Conservation (phyloP, 2,888 invertebrate genomes). For the Ichneumoninae sp. region DNA sequence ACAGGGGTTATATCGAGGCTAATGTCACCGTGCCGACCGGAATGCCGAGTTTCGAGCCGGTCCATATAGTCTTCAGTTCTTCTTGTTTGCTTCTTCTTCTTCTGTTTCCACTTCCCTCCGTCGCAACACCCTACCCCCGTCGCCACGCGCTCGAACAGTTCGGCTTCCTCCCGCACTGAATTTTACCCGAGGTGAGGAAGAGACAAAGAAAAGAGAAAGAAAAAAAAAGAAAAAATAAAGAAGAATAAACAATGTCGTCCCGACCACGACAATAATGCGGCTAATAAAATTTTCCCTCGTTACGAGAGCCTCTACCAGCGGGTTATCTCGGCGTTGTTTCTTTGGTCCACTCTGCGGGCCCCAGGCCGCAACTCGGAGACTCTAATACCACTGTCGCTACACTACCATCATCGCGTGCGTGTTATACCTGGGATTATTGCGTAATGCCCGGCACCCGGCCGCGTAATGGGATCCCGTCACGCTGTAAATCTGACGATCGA, state of each 20-base stretch:
- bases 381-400: slow-evolving; percentile 47
- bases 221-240: not conserved
- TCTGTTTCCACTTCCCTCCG: slow-evolving; percentile 17
- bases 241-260: slow-evolving; percentile 1
- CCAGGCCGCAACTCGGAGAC: slow-evolving; percentile 11
- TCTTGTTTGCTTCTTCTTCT: slow-evolving; percentile 42
- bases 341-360: slow-evolving; percentile 17
- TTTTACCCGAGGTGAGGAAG: slow-evolving; percentile 28
- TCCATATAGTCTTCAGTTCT: slow-evolving; percentile 55
- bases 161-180: slow-evolving; percentile 53
- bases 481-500: slow-evolving; percentile 42
- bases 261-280: slow-evolving; percentile 32
- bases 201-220: slow-evolving; percentile 17
- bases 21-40: slow-evolving; percentile 62
- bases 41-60: slow-evolving; percentile 49
- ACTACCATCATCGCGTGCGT: slow-evolving; percentile 40
- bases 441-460: slow-evolving; percentile 58
- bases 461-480: slow-evolving; percentile 59
- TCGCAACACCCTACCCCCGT: slow-evolving; percentile 1
- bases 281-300: slow-evolving; percentile 26
- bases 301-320: not conserved
- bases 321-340: slow-evolving; percentile 6
- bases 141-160: slow-evolving; percentile 11
- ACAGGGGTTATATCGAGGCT: slow-evolving; percentile 57
- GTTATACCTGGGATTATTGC: slow-evolving; percentile 60